phyloP scores from a whole-genome alignment of 1,140 invertebrate genomes.

The Brachystomella parvula region DNA sequence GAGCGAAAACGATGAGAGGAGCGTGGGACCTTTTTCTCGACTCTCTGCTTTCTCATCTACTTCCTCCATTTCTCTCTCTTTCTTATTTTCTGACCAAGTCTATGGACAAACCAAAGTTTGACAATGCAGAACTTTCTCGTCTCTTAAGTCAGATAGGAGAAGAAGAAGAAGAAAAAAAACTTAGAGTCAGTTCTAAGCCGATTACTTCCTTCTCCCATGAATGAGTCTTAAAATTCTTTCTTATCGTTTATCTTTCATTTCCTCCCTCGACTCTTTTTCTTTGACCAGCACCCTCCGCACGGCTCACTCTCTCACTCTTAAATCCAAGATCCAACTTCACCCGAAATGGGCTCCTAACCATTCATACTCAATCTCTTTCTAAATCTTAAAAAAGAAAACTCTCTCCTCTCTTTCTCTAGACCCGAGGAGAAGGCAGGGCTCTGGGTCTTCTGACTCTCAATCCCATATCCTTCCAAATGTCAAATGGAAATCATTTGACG shows the following conservation, averaged over 20 bases:
- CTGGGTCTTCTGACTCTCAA: no score
- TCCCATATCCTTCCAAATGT: not conserved
- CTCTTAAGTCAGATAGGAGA: conserved; percentile 18
- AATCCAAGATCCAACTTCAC: no score
- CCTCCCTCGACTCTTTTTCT: conserved; percentile 16
- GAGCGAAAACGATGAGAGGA: no score
- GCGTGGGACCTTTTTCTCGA: no score
- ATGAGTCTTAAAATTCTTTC: conserved; percentile 17
- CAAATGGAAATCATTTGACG: not conserved
- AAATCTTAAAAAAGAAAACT: no score
- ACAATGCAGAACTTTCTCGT: conserved; percentile 6
- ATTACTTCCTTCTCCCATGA: conserved; percentile 7
- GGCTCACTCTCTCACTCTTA: conserved; percentile 1
- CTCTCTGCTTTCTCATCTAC: no score
- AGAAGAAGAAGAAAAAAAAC: conserved; percentile 11
- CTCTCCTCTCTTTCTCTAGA: no score
- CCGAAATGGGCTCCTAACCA: no score
- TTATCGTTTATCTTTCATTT: conserved; percentile 36
- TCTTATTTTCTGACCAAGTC: not conserved
- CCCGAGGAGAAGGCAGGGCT: no score
- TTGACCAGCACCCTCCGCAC: not conserved
- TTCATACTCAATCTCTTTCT: no score
- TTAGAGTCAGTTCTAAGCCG: conserved; percentile 11
- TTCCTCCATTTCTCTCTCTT: not conserved
- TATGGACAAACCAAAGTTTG: not conserved